A percentile compares a stretch with the other conserved stretches of the same genome.
These are phyloP conservation scores for Arctopsyche grandis DNA, from an alignment of 1,140 invertebrate species.

Conservation along the genomic window DNA sequence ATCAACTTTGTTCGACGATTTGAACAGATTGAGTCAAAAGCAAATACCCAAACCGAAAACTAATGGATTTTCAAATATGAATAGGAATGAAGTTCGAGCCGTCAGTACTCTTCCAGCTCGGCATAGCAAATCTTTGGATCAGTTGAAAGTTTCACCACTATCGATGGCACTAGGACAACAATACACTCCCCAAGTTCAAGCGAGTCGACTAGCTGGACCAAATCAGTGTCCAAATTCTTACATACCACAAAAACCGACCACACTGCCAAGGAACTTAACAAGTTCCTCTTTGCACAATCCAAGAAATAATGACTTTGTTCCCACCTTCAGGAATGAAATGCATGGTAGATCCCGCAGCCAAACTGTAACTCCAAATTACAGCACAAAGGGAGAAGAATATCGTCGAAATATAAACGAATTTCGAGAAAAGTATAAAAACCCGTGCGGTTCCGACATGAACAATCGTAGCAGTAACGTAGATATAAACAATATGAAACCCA, in stretches of 20 bases:
- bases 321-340: conserved; percentile 34
- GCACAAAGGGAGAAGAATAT: conserved; percentile 65
- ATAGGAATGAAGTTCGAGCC: conserved; percentile 57
- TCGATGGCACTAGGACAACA: conserved; percentile 1
- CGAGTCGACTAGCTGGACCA: conserved; percentile 4
- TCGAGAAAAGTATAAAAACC: conserved; percentile 70
- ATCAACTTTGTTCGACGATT: conserved; percentile 66
- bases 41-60: conserved; percentile 10
- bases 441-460: conserved; percentile 59
- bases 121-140: conserved; percentile 84
- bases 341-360: conserved; percentile 49
- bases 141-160: conserved; percentile 68
- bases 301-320: conserved; percentile 46
- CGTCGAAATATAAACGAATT: conserved; percentile 70
- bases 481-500: conserved; percentile 34
- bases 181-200: conserved; percentile 18
- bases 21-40: neutral
- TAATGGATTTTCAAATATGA: conserved; percentile 12
- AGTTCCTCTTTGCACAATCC: conserved; percentile 55
- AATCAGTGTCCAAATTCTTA: conserved; percentile 43
- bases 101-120: conserved; percentile 72
- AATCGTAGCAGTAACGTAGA: conserved; percentile 26
- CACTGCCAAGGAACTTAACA: conserved; percentile 64
- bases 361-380: conserved; percentile 56
- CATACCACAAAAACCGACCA: conserved; percentile 60